Percentiles rank a stretch among this genome's conserved stretches.
These are phyloP conservation scores for Vollenhovia emeryi DNA, from an alignment of 1,140 invertebrate species.

Conservation along the genomic window DNA sequence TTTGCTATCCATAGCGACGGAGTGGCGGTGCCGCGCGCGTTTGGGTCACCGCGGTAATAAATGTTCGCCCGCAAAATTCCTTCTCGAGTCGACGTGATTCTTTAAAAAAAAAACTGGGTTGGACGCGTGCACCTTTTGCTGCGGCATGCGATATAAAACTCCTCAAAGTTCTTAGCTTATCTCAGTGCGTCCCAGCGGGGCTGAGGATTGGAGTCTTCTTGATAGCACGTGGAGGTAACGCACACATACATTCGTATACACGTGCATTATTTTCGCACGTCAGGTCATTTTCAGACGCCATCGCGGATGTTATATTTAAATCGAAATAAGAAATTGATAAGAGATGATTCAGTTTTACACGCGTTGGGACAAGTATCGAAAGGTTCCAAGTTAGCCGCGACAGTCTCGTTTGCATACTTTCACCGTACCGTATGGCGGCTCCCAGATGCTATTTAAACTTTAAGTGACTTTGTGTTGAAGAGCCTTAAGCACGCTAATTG, in stretches of 20 bases:
- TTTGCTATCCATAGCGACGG: not conserved
- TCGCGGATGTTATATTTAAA: not conserved
- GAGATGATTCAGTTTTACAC: not conserved
- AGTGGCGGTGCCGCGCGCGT: no score
- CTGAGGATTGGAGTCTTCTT: not conserved
- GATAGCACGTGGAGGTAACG: not conserved
- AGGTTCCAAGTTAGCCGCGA: not conserved
- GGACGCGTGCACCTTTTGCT: not conserved
- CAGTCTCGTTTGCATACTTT: slow-evolving; percentile 43
- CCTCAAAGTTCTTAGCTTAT: not conserved
- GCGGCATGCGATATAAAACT: not conserved
- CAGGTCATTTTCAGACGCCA: not conserved
- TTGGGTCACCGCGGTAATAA: not conserved
- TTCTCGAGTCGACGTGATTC: not conserved
- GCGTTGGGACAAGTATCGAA: not conserved
- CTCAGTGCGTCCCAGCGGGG: not conserved
- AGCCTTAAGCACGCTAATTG: slow-evolving; percentile 47
- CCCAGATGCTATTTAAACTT: slow-evolving; percentile 52
- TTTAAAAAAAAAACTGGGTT: not conserved
- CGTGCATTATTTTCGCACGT: not conserved
- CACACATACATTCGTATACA: not conserved
- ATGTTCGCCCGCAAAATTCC: not conserved
- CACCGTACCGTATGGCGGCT: not conserved
- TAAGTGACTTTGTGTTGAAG: slow-evolving; percentile 47
- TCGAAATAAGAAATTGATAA: slow-evolving; percentile 11